Conservation (phyloP, 2,113 vertebrate genomes). For the Lophius piscatorius region DNA sequence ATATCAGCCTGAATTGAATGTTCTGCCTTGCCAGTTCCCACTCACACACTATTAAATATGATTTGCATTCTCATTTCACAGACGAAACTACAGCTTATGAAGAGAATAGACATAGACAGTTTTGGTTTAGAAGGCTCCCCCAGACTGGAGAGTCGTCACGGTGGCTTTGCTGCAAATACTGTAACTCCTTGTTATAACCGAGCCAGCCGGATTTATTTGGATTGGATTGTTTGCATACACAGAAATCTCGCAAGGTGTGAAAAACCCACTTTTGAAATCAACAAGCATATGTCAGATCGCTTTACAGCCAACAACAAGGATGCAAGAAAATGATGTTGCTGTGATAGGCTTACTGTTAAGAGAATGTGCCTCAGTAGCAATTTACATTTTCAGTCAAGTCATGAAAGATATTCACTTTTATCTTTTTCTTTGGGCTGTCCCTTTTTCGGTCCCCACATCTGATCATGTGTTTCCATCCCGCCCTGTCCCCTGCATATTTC, state of each 20-base stretch:
- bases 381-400: constrained; percentile 7
- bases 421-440: too few species aligned
- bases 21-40: constrained; percentile 70
- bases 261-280: constrained; percentile 21
- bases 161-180: constrained; percentile 54
- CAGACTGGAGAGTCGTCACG: constrained; percentile 60
- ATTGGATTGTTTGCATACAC: constrained; percentile 24
- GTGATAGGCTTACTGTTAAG: constrained; percentile 5
- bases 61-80: constrained; percentile 79
- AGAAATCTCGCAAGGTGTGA: constrained; percentile 28
- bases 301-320: neutral
- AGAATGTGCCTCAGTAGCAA: constrained; percentile 6
- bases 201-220: constrained; percentile 29
- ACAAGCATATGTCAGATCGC: constrained; percentile 29
- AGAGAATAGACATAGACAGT: constrained; percentile 49
- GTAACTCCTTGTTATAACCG: constrained; percentile 55
- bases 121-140: constrained; percentile 49
- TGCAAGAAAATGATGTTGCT: neutral
- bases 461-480: too few species aligned
- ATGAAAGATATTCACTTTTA: too few species aligned
- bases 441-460: too few species aligned
- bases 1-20: constrained; percentile 70
- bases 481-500: too few species aligned
- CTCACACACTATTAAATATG: constrained; percentile 62
- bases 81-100: constrained; percentile 62